Percentiles rank a stretch among this genome's conserved stretches.
phyloP scores from a whole-genome alignment of 1,140 invertebrate genomes.

The Leptinotarsa texana region DNA sequence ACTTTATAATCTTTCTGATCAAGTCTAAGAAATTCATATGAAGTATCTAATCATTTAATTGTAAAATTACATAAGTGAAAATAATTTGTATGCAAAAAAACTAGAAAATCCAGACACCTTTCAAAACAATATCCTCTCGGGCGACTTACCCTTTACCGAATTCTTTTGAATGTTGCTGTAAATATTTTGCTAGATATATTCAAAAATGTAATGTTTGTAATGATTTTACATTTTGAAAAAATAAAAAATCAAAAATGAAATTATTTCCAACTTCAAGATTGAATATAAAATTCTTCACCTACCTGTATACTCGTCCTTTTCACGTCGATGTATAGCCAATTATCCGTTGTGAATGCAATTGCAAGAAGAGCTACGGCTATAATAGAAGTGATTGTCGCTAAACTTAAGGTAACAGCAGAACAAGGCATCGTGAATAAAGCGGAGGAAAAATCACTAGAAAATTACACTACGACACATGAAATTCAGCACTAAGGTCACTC shows the following conservation, averaged over 20 bases:
- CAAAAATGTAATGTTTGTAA: not conserved
- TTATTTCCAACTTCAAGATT: not conserved
- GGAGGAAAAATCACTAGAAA: conserved; percentile 7
- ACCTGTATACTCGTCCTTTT: conserved; percentile 86
- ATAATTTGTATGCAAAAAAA: too few species aligned
- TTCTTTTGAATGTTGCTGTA: not conserved
- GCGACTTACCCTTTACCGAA: not conserved
- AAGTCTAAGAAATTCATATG: too few species aligned
- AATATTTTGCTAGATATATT: not conserved
- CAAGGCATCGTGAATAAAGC: conserved; percentile 74
- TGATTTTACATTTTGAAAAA: not conserved
- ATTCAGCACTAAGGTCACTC: conserved; percentile 27
- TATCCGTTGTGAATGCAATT: conserved; percentile 93
- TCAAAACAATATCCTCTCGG: not conserved
- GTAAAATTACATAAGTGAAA: too few species aligned
- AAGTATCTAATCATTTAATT: too few species aligned
- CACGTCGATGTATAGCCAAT: conserved; percentile 92
- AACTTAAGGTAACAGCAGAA: conserved; percentile 90
- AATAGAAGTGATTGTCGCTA: conserved; percentile 92
- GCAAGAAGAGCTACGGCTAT: conserved; percentile 87
- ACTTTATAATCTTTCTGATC: too few species aligned
- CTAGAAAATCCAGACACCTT: not conserved
- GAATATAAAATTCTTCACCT: conserved; percentile 48
- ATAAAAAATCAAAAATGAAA: not conserved
- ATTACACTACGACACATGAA: conserved; percentile 16